Base-by-base conservation (phyloP, 2,797 vertebrate species). In the Diglossa cyanea region DNA sequence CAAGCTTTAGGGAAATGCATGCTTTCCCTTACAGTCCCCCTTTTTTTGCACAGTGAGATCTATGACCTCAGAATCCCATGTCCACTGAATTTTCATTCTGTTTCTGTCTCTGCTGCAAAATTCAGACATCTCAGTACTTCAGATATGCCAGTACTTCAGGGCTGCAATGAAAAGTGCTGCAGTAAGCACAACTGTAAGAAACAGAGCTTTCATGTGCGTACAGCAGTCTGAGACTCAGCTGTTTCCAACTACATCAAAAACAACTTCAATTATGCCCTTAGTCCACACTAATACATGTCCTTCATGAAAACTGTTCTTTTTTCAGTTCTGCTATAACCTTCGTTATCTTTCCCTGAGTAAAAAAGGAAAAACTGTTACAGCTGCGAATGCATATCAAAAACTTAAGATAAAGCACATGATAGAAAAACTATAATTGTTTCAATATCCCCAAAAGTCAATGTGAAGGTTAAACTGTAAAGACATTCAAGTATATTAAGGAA, bases 381-480 rank as follows among this genome's bases (percentile, higher is more conserved):
- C 60, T 85, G 42, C 70, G 9, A 92, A 54, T 42, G 21, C 31
- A 30, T 51, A 94, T 75, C 72, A 88, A 74, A 91, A 92, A 74
- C 44, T 76, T 60, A 71, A 23, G 39, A 92, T 74, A 91, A 95
- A 67, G 47, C 40, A 84, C 25, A 63, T 23, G 55, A 89, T 18
- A 93, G 74, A 67, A 81, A 82, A 91, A 63, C 4, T 83, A 1
- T 63, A 78, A 84, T 85, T 89, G 66, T 83, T 88, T 62, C 82
- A 68, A 54, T 74, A 91, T 47, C 50, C 45, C 17, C 30, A 86
- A 71, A 94, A 93, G 87, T 86, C 79, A 94, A 37, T 0, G 8
- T 83, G 87, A 95, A 94, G 90, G 82, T 88, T 96, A 87, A 88
- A 92, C 15, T 58, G 71, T 48, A 91, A 84, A 73, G n/a, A 94